A percentile compares a stretch with the other conserved stretches of the same genome.
phyloP scores from a whole-genome alignment of 1,140 invertebrate genomes.

The Drosophila persimilis region DNA sequence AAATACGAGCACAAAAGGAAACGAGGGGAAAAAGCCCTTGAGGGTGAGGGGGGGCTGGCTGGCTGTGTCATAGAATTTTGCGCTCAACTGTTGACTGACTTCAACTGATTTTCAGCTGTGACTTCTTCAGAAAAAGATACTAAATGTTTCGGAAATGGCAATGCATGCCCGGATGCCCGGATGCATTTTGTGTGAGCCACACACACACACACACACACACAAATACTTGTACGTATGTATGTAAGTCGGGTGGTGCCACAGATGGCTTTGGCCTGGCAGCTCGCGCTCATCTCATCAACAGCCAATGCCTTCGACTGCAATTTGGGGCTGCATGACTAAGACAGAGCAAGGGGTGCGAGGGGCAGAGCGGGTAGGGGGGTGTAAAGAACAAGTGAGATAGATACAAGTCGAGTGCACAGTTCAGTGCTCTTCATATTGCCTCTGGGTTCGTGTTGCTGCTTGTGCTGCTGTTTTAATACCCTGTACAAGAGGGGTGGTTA shows the following conservation, averaged over 20 bases:
- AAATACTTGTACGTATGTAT: conserved; percentile 41
- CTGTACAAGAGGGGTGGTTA: background rate
- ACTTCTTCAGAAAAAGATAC: conserved; percentile 25
- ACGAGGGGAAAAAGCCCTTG: conserved; percentile 1
- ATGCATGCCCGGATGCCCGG: conserved; percentile 51
- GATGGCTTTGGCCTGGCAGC: conserved; percentile 30
- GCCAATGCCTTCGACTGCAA: conserved; percentile 44
- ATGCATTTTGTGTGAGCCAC: conserved; percentile 57
- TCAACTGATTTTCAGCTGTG: conserved; percentile 57
- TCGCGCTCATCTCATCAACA: conserved; percentile 67
- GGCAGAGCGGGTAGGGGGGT: background rate
- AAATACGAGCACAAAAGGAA: background rate
- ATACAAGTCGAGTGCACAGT: conserved; percentile 37
- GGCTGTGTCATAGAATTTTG: conserved; percentile 23
- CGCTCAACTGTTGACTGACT: conserved; percentile 24
- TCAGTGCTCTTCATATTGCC: conserved; percentile 62
- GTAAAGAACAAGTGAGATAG: too few species aligned
- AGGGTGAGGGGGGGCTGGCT: background rate
- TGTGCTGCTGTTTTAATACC: conserved; percentile 17
- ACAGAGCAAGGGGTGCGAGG: background rate
- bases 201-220: conserved; percentile 1
- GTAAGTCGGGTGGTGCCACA: conserved; percentile 57
- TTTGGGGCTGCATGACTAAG: conserved; percentile 32
- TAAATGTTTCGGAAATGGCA: conserved; percentile 75
- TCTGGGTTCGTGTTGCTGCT: conserved; percentile 33